Evolutionary conservation across 2,888 invertebrate genomes (phyloP).

Genomic region (Panopea generosa): DNA sequence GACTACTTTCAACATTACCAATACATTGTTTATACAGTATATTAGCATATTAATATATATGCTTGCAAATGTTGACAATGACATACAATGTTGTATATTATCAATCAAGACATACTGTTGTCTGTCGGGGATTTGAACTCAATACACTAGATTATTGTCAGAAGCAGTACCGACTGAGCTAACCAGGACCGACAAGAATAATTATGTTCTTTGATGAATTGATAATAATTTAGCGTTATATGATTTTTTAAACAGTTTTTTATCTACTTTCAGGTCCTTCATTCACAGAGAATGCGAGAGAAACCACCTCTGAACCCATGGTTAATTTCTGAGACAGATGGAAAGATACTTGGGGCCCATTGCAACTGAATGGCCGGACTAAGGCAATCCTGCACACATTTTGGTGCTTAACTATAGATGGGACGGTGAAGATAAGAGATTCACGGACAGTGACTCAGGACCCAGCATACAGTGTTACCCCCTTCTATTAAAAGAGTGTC

Average conservation of each 20-base stretch:
- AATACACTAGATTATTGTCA: background rate
- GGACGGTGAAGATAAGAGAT: constrained; percentile 21
- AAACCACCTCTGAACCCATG: constrained; percentile 41
- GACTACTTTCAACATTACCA: background rate
- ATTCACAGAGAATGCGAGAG: constrained; percentile 29
- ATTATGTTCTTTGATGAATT: too few species aligned
- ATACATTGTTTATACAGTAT: background rate
- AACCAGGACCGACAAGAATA: too few species aligned
- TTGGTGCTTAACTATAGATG: constrained; percentile 34
- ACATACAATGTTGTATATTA: too few species aligned
- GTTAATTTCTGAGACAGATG: constrained; percentile 30
- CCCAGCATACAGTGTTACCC: constrained; percentile 28
- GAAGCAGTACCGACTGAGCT: background rate
- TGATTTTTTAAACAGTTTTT: too few species aligned
- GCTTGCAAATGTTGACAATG: too few species aligned
- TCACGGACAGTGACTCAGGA: constrained; percentile 42
- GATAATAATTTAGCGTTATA: too few species aligned
- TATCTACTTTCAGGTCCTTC: constrained; percentile 24
- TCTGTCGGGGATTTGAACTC: too few species aligned
- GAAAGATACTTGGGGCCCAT: constrained; percentile 21
- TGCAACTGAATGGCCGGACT: constrained; percentile 51
- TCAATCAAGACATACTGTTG: too few species aligned
- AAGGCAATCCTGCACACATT: constrained; percentile 43
- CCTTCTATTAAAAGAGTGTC: constrained; percentile 1
- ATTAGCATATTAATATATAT: too few species aligned